Base-by-base conservation (phyloP, 92 coral and sea anemone genomes). In the Bergia puertoricense region DNA sequence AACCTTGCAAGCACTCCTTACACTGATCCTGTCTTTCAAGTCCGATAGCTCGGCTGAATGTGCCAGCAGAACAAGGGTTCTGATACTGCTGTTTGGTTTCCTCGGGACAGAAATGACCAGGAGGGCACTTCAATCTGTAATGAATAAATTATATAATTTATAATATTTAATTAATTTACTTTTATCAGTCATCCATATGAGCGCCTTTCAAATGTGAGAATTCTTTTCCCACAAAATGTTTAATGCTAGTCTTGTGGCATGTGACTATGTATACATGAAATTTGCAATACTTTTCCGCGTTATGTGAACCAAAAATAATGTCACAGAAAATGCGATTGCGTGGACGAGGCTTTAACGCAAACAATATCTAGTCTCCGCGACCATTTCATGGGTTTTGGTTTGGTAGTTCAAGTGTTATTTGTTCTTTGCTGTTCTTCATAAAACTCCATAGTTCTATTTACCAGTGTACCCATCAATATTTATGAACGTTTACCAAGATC, bases 71-170 rank as follows among this genome's bases (percentile, higher is more conserved):
- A 72, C 99, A 97, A 36, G 99, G 99, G 79, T 56, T 82, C 57
- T 95, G 89, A 88, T 92, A 95, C 80, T 95, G 97, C 40, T 93
- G 88, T 41, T 80, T 77, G 56, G 99, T 97, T 57, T 95, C 96
- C 71, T 91, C 96, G 13, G 83, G 50, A 42, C 99, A 97, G 54
- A 65, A 97, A 76, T 97, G 99, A 43, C 99, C 99, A 46, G 99
- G 93, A 1, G 99, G 98, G 65, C 99, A 97, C 74, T 89, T 91
- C 48, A 97, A 89, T 43, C 99, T 97, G 88, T 3, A 85, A 42
- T 30, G 38, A 50, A 54, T 30, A 50, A 2, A 78, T 13, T 15
- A 22, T 42, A 56, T 38, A 57, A 30, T 30, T 30, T 30, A 30
- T 30, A 30, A 30, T 30, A 30, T 30, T 30, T 30, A 30, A 30